These are phyloP conservation scores for Sebastes glaucus DNA, from an alignment of 2,797 vertebrate genomes.

Conservation along the genomic window DNA sequence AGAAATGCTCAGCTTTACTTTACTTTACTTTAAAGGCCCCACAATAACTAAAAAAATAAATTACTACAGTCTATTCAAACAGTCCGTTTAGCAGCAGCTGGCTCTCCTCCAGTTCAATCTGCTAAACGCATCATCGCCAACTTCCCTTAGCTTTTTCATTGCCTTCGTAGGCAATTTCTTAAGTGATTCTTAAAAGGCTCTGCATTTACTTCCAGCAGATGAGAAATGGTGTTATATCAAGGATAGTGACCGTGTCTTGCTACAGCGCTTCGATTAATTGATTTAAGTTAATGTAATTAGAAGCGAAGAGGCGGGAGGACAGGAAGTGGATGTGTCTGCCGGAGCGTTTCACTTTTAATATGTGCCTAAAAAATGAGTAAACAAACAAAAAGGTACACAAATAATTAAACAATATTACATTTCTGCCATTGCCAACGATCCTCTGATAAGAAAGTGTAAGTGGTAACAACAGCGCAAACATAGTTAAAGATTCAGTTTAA, in stretches of 20 bases:
- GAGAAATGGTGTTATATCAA: neutral
- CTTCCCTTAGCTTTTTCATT: conserved; percentile 4
- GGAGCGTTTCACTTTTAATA: neutral
- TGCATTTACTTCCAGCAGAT: neutral
- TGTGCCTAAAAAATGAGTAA: neutral
- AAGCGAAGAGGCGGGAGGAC: neutral
- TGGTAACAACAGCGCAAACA: neutral
- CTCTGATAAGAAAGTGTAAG: neutral
- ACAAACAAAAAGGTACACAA: neutral
- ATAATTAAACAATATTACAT: neutral
- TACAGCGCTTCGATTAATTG: neutral
- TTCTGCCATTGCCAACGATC: neutral
- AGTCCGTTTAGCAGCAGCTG: neutral
- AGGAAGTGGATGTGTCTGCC: neutral
- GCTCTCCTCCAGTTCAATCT: conserved; percentile 13
- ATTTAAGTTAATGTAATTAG: conserved; percentile 3
- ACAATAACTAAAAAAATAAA: conserved; percentile 13
- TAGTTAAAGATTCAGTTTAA: neutral
- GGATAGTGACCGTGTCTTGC: neutral
- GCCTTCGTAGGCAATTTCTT: conserved; percentile 11
- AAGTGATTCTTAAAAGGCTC: conserved; percentile 15
- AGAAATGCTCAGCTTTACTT: neutral
- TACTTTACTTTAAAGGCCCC: neutral
- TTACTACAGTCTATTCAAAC: conserved; percentile 6
- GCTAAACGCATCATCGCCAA: neutral